Conservation (phyloP, 1,140 invertebrate species). For the Lordiphosa clarofinis region DNA sequence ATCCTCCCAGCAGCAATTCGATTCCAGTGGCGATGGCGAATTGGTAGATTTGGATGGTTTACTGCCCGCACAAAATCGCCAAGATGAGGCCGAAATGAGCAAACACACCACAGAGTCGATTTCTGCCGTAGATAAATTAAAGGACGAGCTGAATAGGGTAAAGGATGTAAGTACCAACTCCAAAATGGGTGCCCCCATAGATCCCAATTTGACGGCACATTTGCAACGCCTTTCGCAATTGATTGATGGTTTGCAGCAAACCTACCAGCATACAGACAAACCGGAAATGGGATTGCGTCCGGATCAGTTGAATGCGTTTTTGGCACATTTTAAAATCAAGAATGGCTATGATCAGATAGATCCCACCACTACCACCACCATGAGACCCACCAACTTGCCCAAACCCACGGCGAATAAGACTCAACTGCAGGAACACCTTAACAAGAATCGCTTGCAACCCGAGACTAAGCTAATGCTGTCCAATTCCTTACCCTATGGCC, state of each 20-base stretch:
- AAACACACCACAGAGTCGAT: conserved; percentile 8
- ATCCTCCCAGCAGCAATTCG: conserved; percentile 35
- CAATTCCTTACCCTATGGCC: conserved; percentile 42
- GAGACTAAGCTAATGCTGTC: conserved; percentile 66
- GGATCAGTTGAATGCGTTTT: conserved; percentile 76
- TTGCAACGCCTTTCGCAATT: conserved; percentile 72
- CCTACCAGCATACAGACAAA: conserved; percentile 62
- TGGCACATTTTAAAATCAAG: conserved; percentile 76
- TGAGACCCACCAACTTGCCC: conserved; percentile 14
- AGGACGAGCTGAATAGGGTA: conserved; percentile 30
- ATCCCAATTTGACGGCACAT: conserved; percentile 70
- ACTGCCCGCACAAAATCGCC: conserved; percentile 46
- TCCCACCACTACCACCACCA: conserved; percentile 24
- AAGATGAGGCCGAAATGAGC: conserved; percentile 10
- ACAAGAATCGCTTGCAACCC: conserved; percentile 50
- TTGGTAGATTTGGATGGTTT: conserved; percentile 52
- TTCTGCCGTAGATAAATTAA: conserved; percentile 23
- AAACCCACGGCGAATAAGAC: conserved; percentile 48
- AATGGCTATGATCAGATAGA: conserved; percentile 61
- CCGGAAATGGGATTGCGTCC: conserved; percentile 65
- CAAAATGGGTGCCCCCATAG: conserved; percentile 42
- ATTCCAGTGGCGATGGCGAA: conserved; percentile 69
- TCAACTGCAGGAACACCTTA: conserved; percentile 51
- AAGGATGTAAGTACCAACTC: conserved; percentile 18
- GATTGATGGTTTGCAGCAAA: conserved; percentile 75